Conservation (phyloP, 2,113 vertebrate genomes). For the Onychorhynchus coronatus region DNA sequence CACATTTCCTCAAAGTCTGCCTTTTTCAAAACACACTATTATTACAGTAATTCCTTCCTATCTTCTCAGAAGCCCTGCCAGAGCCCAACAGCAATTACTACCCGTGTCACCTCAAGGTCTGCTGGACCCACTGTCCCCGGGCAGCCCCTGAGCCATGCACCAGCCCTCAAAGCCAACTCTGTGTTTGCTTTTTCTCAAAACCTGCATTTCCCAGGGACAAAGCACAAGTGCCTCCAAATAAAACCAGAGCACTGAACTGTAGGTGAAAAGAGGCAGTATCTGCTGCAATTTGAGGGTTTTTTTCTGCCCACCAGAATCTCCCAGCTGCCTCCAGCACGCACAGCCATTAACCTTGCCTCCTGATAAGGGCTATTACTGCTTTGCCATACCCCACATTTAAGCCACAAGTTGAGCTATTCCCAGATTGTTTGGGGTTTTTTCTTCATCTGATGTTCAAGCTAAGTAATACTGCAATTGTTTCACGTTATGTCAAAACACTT, state of each 20-base stretch:
- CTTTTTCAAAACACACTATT: not conserved
- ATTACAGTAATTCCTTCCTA: not conserved
- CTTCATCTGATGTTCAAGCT: not conserved
- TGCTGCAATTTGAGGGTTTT: not conserved
- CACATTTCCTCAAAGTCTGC: slow-evolving; percentile 28
- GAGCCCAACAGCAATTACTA: not conserved
- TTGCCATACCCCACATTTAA: not conserved
- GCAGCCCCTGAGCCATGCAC: not conserved
- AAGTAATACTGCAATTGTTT: not conserved
- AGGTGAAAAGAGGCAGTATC: not conserved
- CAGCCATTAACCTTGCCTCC: not conserved
- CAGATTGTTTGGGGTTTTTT: not conserved
- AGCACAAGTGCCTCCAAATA: not conserved
- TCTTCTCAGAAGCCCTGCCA: not conserved
- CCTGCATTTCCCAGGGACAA: not conserved
- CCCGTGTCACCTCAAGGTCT: not conserved
- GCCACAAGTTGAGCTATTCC: not conserved
- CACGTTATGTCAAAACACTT: not conserved
- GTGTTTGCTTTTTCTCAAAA: not conserved
- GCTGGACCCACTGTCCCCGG: not conserved
- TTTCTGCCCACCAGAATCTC: not conserved
- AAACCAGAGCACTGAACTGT: not conserved
- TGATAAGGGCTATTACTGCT: not conserved
- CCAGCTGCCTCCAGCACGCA: not conserved
- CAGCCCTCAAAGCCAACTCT: not conserved